These are phyloP conservation scores for Chamaedrilus cognettii DNA, from an alignment of 2,888 invertebrate species.

Conservation along the genomic window DNA sequence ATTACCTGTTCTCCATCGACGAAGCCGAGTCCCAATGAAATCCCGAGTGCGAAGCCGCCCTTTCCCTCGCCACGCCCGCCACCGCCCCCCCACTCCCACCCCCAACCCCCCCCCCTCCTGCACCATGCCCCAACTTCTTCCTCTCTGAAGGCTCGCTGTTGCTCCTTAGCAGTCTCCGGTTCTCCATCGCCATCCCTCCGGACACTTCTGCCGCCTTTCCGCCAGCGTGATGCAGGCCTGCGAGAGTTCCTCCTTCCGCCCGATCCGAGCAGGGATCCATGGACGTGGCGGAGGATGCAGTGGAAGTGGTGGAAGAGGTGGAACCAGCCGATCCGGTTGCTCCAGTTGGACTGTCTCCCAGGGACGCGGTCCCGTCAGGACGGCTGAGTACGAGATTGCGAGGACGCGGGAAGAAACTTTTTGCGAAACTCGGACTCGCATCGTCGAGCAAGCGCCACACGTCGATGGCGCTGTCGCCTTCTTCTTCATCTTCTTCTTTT, in stretches of 20 bases:
- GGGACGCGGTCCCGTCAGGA: neutral
- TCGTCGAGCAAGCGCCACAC: neutral
- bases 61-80: neutral
- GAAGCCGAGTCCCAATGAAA: conserved; percentile 2
- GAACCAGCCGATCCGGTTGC: neutral
- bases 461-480: no score
- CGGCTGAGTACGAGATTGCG: conserved; percentile 14
- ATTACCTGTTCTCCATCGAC: no score
- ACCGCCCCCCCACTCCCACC: no score
- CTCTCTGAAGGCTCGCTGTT: conserved; percentile 5
- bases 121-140: no score
- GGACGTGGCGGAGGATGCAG: neutral
- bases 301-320: neutral
- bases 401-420: conserved; percentile 31
- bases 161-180: neutral
- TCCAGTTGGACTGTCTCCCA: neutral
- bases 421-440: neutral
- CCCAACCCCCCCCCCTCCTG: no score
- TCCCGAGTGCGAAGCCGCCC: neutral
- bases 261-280: neutral
- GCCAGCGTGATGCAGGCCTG: neutral
- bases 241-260: neutral
- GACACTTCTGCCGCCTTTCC: neutral
- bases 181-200: neutral
- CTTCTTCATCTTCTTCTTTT: neutral